Evolutionary conservation across 2,797 vertebrate genomes (phyloP).

Genomic region (Acridotheres tristis): DNA sequence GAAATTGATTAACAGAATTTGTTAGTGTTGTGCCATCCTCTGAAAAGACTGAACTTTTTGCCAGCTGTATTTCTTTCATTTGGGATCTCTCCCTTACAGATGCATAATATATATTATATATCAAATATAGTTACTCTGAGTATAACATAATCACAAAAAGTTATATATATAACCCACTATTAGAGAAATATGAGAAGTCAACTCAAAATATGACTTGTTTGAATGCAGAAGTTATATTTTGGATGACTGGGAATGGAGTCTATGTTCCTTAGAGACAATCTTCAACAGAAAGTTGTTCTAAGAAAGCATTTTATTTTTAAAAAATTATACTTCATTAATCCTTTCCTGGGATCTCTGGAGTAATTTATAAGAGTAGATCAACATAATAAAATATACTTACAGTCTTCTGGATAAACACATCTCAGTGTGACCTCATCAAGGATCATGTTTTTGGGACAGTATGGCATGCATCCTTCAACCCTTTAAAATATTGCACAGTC

Average conservation of each 20-base stretch:
- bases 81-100: background rate
- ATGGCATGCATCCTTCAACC: slow-evolving; percentile 95
- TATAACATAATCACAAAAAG: background rate
- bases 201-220: background rate
- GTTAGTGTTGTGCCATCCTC: background rate
- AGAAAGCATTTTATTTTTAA: background rate
- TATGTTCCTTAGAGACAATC: background rate
- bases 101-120: background rate
- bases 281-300: background rate
- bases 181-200: background rate
- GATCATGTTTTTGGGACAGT: slow-evolving; percentile 93
- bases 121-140: background rate
- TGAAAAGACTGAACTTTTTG: background rate
- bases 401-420: slow-evolving; percentile 95
- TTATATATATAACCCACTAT: background rate
- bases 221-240: background rate
- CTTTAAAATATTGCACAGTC: slow-evolving; percentile 72
- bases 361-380: background rate
- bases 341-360: background rate
- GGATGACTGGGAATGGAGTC: background rate
- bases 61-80: background rate
- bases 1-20: background rate
- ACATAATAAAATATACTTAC: slow-evolving; percentile 82
- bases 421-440: slow-evolving; percentile 94
- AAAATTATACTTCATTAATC: background rate